These are phyloP conservation scores for Botia kubotai DNA, from an alignment of 2,797 vertebrate species.

Conservation along the genomic window DNA sequence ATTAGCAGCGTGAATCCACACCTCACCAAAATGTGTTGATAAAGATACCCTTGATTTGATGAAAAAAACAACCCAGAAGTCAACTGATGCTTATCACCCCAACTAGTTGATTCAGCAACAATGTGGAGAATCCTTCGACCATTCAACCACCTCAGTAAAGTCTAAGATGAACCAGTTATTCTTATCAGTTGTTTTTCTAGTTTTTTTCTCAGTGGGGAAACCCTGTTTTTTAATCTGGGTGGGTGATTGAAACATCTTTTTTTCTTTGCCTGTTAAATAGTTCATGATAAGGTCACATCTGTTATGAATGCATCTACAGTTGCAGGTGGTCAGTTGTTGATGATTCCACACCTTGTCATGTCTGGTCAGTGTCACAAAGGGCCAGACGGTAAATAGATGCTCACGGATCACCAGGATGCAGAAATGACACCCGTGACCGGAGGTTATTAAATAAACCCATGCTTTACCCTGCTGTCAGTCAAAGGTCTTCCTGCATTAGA, in stretches of 20 bases:
- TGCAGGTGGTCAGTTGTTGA: background rate
- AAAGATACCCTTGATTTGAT: constrained; percentile 34
- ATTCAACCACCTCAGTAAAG: background rate
- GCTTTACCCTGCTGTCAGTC: background rate
- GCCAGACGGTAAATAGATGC: background rate
- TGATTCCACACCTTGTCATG: background rate
- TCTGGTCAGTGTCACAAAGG: background rate
- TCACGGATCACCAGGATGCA: background rate
- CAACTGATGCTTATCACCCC: background rate
- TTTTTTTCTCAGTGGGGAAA: no score
- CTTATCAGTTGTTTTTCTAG: no score
- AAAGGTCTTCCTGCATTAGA: constrained; percentile 5
- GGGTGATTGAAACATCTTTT: background rate
- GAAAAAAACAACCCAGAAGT: constrained; percentile 28
- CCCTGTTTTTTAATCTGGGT: background rate
- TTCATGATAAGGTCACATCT: constrained; percentile 3
- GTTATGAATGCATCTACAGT: background rate
- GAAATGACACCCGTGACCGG: background rate
- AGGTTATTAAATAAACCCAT: background rate
- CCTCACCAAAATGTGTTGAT: constrained; percentile 38
- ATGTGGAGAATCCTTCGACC: background rate
- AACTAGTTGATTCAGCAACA: constrained; percentile 11
- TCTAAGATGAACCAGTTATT: background rate
- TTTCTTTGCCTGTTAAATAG: constrained; percentile 5
- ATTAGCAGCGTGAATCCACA: constrained; percentile 71